These are phyloP conservation scores for Artibeus jamaicensis DNA, from an alignment of 2,797 vertebrate genomes.

Conservation along the genomic window DNA sequence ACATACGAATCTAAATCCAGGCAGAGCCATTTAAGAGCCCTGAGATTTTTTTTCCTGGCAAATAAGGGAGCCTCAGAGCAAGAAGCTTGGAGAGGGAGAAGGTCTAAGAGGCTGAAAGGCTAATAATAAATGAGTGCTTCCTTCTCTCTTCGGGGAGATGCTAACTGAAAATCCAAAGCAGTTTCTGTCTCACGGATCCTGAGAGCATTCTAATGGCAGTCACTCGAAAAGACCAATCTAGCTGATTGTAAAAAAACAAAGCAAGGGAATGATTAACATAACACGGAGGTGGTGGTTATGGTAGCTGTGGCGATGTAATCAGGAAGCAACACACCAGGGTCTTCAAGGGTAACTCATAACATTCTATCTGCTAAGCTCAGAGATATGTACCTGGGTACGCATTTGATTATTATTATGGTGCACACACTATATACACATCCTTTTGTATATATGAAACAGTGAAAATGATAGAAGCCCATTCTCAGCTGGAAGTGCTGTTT, in stretches of 20 bases:
- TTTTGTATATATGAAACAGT: background rate
- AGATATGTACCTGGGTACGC: background rate
- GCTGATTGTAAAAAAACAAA: conserved; percentile 25
- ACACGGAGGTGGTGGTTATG: background rate
- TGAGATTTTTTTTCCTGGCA: conserved; percentile 36
- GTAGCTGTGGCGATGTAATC: background rate
- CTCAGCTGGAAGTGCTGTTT: background rate
- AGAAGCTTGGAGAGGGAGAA: conserved; percentile 15
- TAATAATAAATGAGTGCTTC: background rate
- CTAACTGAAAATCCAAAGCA: conserved; percentile 28
- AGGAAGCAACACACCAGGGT: background rate
- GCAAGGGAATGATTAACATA: conserved; percentile 35
- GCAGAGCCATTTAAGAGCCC: conserved; percentile 7
- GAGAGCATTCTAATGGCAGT: conserved; percentile 41
- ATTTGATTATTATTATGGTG: background rate
- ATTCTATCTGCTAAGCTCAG: background rate
- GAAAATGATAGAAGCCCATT: background rate
- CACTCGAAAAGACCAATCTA: conserved; percentile 48
- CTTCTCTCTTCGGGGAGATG: conserved; percentile 12
- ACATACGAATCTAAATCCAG: conserved; percentile 54
- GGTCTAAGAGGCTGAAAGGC: conserved; percentile 1
- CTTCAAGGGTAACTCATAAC: background rate
- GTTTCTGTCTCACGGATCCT: conserved; percentile 41
- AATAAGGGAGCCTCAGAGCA: background rate
- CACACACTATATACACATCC: background rate